These are phyloP conservation scores for Drosophila kokeensis DNA, from an alignment of 2,888 invertebrate genomes.

Conservation along the genomic window DNA sequence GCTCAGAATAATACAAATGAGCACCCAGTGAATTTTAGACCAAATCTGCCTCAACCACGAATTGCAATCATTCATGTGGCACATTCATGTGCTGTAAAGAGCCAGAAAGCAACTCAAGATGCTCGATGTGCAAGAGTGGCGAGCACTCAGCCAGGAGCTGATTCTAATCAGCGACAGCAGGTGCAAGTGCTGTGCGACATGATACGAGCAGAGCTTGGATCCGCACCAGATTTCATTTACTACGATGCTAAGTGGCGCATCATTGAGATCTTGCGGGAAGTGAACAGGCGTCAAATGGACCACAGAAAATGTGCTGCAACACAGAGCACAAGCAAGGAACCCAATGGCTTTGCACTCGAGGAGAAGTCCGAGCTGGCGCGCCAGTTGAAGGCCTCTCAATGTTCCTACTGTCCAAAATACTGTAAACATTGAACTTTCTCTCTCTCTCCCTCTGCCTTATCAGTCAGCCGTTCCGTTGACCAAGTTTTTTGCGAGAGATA, in stretches of 20 bases:
- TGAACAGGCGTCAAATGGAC: constrained; percentile 68
- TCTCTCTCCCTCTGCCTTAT: constrained; percentile 23
- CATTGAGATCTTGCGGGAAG: constrained; percentile 70
- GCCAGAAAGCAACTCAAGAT: background rate
- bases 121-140: background rate
- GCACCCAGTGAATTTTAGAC: background rate
- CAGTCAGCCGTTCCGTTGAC: constrained; percentile 24
- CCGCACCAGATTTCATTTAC: constrained; percentile 69
- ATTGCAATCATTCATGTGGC: constrained; percentile 11
- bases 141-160: background rate
- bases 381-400: background rate
- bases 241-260: constrained; percentile 79
- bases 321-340: background rate
- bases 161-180: constrained; percentile 37
- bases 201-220: constrained; percentile 61
- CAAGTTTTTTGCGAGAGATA: constrained; percentile 51
- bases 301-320: constrained; percentile 20
- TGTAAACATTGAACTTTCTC: background rate
- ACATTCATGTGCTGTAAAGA: background rate
- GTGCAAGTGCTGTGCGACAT: constrained; percentile 71
- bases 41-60: background rate
- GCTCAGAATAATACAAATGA: background rate
- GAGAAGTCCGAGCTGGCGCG: background rate
- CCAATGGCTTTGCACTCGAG: background rate
- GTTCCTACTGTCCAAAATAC: constrained; percentile 31